Evolutionary conservation across 2,888 invertebrate species (phyloP).

Genomic region (Neoaliturus tenellus): DNA sequence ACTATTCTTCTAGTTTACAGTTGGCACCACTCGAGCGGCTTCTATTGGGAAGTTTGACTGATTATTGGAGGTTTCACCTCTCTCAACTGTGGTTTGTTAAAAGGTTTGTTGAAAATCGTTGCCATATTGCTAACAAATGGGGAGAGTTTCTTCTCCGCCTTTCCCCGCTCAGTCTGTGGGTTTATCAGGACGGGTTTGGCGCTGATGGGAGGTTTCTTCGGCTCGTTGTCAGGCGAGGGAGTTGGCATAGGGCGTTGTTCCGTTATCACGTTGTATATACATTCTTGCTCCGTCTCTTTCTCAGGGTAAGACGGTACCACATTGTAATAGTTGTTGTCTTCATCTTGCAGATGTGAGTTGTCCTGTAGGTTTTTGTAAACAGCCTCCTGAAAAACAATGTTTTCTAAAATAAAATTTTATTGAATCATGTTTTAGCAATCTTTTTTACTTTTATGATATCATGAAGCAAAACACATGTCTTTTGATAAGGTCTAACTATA

Average conservation of each 20-base stretch:
- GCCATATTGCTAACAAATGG: slow-evolving; percentile 38
- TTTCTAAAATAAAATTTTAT: too few relatives aligned
- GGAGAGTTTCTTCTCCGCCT: background rate
- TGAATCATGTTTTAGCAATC: too few relatives aligned
- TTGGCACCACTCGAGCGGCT: background rate
- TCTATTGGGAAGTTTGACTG: slow-evolving; percentile 1
- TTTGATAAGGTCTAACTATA: too few relatives aligned
- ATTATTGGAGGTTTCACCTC: slow-evolving; percentile 35
- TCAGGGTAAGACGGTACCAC: slow-evolving; percentile 14
- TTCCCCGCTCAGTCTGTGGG: background rate
- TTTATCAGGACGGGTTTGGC: background rate
- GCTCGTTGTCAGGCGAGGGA: slow-evolving; percentile 7
- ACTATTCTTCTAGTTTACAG: too few relatives aligned
- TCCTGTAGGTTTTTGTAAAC: slow-evolving; percentile 16
- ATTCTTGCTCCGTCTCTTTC: slow-evolving; percentile 18
- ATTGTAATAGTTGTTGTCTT: slow-evolving; percentile 29
- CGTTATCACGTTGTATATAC: slow-evolving; percentile 30
- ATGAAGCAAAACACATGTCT: too few relatives aligned
- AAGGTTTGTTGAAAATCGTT: slow-evolving; percentile 24
- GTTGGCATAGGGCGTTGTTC: background rate
- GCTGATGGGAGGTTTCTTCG: background rate
- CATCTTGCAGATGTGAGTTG: background rate
- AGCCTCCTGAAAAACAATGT: background rate
- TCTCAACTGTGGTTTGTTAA: background rate
- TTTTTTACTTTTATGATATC: too few relatives aligned